phyloP scores from a whole-genome alignment of 1,140 invertebrate genomes.

The Drosophila watanabei region DNA sequence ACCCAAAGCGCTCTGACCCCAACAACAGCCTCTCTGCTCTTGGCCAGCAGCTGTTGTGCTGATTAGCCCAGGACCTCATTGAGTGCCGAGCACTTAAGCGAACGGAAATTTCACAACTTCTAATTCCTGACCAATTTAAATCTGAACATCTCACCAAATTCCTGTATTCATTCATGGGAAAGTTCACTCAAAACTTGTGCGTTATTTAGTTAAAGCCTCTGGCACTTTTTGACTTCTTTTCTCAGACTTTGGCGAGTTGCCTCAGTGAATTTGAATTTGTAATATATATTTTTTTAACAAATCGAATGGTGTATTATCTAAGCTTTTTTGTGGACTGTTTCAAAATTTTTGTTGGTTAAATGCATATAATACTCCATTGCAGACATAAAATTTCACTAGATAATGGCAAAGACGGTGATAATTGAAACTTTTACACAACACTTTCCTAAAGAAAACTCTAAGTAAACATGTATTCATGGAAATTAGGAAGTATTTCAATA shows the following conservation, averaged over 20 bases:
- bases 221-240: slow-evolving; percentile 2
- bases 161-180: neutral
- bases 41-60: slow-evolving; percentile 61
- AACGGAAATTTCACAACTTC: slow-evolving; percentile 27
- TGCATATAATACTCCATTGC: too few relatives aligned
- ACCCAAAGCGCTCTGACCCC: slow-evolving; percentile 66
- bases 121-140: slow-evolving; percentile 34
- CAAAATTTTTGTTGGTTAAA: too few relatives aligned
- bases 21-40: neutral
- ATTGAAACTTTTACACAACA: too few relatives aligned
- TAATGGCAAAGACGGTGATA: too few relatives aligned
- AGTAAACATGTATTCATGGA: too few relatives aligned
- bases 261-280: too few relatives aligned
- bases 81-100: slow-evolving; percentile 20
- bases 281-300: too few relatives aligned
- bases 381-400: too few relatives aligned
- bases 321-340: too few relatives aligned
- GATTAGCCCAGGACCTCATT: slow-evolving; percentile 59
- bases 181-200: slow-evolving; percentile 10
- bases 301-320: too few relatives aligned
- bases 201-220: slow-evolving; percentile 2
- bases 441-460: too few relatives aligned
- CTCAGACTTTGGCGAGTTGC: neutral
- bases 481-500: too few relatives aligned
- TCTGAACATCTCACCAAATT: neutral